Evolutionary conservation across 2,888 invertebrate genomes (phyloP).

Genomic region (Luperina nickerlii): DNA sequence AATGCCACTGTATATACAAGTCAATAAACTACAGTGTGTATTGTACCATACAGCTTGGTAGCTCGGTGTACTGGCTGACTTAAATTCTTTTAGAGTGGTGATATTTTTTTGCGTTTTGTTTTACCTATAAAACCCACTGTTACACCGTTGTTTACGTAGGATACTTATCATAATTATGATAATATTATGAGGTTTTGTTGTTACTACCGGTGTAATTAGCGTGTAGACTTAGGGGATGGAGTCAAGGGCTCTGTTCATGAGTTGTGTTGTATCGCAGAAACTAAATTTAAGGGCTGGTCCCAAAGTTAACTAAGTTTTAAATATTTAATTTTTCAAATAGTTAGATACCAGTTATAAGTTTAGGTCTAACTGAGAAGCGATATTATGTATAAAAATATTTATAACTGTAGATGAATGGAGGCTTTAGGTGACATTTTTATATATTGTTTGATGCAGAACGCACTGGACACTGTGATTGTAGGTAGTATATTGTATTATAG

Average conservation of each 20-base stretch:
- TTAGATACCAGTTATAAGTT: constrained; percentile 16
- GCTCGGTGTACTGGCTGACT: constrained; percentile 80
- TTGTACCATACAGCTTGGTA: constrained; percentile 73
- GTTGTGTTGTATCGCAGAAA: constrained; percentile 40
- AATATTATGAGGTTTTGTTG: constrained; percentile 51
- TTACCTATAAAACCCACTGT: constrained; percentile 46
- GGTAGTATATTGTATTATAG: constrained; percentile 69
- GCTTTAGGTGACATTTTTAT: constrained; percentile 45
- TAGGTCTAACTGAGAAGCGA: constrained; percentile 40
- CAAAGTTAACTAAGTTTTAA: constrained; percentile 45
- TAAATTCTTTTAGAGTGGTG: constrained; percentile 79
- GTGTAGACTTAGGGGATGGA: constrained; percentile 42
- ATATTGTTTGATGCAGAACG: constrained; percentile 70
- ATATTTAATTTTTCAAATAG: constrained; percentile 38
- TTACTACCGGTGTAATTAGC: constrained; percentile 57
- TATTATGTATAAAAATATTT: constrained; percentile 23
- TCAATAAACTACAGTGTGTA: constrained; percentile 86
- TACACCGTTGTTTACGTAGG: constrained; percentile 60
- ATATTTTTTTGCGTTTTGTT: constrained; percentile 73
- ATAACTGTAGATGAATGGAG: constrained; percentile 57
- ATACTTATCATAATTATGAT: constrained; percentile 45
- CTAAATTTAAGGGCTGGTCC: constrained; percentile 62
- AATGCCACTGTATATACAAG: constrained; percentile 86
- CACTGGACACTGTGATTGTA: constrained; percentile 79
- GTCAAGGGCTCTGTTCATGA: constrained; percentile 49